Percentiles rank a stretch among this genome's conserved stretches.
Evolutionary conservation across 2,113 vertebrate species (phyloP).

Genomic region (Apistogramma diplotaenia): DNA sequence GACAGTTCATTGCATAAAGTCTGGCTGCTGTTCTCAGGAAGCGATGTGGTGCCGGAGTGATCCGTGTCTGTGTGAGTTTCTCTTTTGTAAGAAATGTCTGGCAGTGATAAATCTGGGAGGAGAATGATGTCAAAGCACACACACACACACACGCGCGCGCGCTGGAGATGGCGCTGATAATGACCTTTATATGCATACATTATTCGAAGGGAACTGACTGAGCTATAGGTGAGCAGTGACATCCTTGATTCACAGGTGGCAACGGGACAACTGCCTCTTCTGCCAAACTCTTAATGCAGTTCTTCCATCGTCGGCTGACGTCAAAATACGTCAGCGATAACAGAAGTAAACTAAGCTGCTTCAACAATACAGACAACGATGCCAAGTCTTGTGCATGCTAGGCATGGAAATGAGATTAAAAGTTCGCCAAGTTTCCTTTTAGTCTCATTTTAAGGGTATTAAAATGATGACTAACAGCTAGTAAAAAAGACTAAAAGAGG

Average conservation of each 20-base stretch:
- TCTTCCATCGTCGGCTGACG: slow-evolving; percentile 19
- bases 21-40: neutral
- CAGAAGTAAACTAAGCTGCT: slow-evolving; percentile 1
- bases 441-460: neutral
- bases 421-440: neutral
- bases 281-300: neutral
- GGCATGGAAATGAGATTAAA: neutral
- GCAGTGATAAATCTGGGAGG: neutral
- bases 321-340: slow-evolving; percentile 3
- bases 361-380: neutral
- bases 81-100: neutral
- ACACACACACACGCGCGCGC: neutral
- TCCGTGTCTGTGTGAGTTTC: neutral
- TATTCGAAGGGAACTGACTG: neutral
- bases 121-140: neutral
- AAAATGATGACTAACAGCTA: neutral
- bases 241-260: neutral
- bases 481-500: neutral
- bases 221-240: neutral
- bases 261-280: neutral
- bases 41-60: neutral
- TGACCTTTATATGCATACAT: neutral
- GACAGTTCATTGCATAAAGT: neutral
- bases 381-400: neutral
- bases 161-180: neutral